Evolutionary conservation across 2,888 invertebrate species (phyloP).

Genomic region (Agrochola macilenta): DNA sequence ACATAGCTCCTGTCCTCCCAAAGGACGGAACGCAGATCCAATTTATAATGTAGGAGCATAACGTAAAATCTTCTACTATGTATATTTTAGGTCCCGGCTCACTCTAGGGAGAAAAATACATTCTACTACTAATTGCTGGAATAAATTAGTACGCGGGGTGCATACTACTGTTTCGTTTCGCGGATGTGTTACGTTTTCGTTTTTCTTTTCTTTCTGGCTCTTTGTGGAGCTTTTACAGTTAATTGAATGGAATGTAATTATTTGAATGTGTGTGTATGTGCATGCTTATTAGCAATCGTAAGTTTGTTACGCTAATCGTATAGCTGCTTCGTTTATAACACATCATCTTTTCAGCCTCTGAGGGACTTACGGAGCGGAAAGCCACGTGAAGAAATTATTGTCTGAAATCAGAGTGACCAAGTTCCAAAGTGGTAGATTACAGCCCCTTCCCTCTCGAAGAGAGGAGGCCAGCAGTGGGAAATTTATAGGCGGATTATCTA

Average conservation of each 20-base stretch:
- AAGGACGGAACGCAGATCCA: constrained; percentile 61
- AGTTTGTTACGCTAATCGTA: background rate
- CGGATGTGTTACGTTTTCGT: constrained; percentile 25
- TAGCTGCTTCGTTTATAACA: background rate
- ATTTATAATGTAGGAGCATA: constrained; percentile 68
- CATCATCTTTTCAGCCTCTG: background rate
- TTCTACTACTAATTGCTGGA: constrained; percentile 62
- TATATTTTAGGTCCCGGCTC: constrained; percentile 50
- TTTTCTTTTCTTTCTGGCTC: constrained; percentile 25
- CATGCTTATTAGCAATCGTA: background rate
- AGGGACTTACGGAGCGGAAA: background rate
- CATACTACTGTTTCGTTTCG: constrained; percentile 37
- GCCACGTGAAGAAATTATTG: background rate
- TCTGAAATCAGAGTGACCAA: background rate
- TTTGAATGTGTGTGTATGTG: background rate
- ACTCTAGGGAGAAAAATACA: constrained; percentile 69
- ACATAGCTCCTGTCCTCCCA: constrained; percentile 54
- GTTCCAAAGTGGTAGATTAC: too few relatives aligned
- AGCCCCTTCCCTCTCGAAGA: too few relatives aligned
- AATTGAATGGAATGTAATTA: constrained; percentile 40
- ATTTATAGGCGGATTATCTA: too few relatives aligned
- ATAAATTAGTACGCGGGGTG: constrained; percentile 63
- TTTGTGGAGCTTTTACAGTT: constrained; percentile 12
- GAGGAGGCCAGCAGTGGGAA: too few relatives aligned
- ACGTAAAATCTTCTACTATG: constrained; percentile 63